Conservation (phyloP, 2,113 vertebrate genomes). For the Carollia perspicillata region DNA sequence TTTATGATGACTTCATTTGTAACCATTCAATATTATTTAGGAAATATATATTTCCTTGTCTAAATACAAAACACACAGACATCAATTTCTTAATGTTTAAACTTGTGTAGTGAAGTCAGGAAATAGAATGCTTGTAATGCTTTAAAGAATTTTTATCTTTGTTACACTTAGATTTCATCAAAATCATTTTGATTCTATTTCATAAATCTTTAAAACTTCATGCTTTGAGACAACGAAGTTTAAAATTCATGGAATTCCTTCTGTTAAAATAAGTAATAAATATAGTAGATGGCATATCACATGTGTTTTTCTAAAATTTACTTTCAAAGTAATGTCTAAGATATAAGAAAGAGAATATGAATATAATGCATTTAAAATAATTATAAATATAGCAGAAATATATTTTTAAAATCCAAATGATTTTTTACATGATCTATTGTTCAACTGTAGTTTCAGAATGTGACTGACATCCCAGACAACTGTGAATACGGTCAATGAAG, state of each 20-base stretch:
- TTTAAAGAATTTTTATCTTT: not conserved
- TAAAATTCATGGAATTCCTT: not conserved
- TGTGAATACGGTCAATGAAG: not conserved
- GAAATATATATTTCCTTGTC: not conserved
- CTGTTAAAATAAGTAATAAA: not conserved
- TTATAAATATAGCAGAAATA: not conserved
- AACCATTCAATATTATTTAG: not conserved
- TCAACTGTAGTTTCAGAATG: not conserved
- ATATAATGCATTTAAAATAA: not conserved
- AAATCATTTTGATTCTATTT: constrained; percentile 39
- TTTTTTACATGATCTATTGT: not conserved
- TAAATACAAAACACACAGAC: not conserved
- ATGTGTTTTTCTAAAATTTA: not conserved
- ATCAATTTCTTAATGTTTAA: not conserved
- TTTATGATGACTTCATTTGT: constrained; percentile 1
- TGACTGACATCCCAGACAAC: not conserved
- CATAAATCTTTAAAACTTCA: not conserved
- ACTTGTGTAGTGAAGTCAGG: not conserved
- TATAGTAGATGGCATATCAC: not conserved
- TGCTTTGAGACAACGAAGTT: not conserved
- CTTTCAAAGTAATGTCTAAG: not conserved
- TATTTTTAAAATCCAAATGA: not conserved
- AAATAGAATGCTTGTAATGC: too few relatives aligned
- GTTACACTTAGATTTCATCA: not conserved
- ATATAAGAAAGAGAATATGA: not conserved